Percentiles rank a stretch among this genome's conserved stretches.
Evolutionary conservation across 2,888 invertebrate species (phyloP).

Genomic region (Perizoma affinitatum): DNA sequence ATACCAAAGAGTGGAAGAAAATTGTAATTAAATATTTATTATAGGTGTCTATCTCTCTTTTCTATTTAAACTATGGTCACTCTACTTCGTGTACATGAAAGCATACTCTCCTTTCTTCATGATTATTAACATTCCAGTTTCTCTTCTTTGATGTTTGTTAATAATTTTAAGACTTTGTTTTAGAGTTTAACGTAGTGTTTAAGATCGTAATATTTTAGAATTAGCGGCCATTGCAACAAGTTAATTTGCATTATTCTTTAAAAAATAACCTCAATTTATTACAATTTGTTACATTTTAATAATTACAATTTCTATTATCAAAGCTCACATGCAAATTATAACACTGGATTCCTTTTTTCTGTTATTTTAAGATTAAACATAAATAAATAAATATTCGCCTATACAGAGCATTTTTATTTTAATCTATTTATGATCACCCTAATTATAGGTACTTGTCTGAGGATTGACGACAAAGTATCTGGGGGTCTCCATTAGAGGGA

Average conservation of each 20-base stretch:
- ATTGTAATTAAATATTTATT: conserved; percentile 50
- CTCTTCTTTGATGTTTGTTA: conserved; percentile 59
- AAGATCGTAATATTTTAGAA: conserved; percentile 56
- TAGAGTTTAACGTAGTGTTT: conserved; percentile 60
- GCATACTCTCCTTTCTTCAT: conserved; percentile 41
- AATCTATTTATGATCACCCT: not conserved
- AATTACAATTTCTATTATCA: conserved; percentile 9
- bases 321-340: conserved; percentile 42
- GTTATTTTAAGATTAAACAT: conserved; percentile 71
- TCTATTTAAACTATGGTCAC: conserved; percentile 64
- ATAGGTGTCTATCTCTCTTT: conserved; percentile 67
- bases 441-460: not conserved
- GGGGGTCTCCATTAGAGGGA: too few relatives aligned
- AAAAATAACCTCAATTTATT: conserved; percentile 12
- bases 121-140: conserved; percentile 61
- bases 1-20: conserved; percentile 47
- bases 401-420: conserved; percentile 56
- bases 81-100: conserved; percentile 57
- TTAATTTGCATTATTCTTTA: conserved; percentile 44
- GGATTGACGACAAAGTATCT: too few relatives aligned
- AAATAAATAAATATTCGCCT: conserved; percentile 79
- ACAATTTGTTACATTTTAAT: conserved; percentile 9
- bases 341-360: conserved; percentile 51
- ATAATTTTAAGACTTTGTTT: conserved; percentile 65
- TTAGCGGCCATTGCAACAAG: conserved; percentile 54